These are phyloP conservation scores for Mustelus asterias DNA, from an alignment of 2,113 vertebrate species.

Conservation along the genomic window DNA sequence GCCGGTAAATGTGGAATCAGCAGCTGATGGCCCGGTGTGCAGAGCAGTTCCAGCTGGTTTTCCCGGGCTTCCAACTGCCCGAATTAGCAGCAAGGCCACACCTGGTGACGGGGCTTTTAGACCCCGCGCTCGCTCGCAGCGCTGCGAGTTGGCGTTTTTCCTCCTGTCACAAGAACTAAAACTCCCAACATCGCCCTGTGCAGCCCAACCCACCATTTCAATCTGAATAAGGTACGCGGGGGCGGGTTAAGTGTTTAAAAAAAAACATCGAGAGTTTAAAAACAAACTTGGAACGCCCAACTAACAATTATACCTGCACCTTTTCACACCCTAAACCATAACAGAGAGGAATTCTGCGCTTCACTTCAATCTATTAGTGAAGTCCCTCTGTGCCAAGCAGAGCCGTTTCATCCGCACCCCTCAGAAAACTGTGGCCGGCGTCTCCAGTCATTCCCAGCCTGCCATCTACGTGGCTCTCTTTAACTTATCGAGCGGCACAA, in stretches of 20 bases:
- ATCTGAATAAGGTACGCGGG: not conserved
- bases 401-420: not conserved
- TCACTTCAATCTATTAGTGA: too few relatives aligned
- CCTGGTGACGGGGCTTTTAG: not conserved
- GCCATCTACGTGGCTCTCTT: not conserved
- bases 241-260: not conserved
- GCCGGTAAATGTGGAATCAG: not conserved
- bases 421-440: not conserved
- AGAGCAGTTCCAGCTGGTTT: not conserved
- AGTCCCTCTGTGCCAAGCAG: too few relatives aligned
- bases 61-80: not conserved
- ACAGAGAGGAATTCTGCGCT: too few relatives aligned
- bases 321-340: too few relatives aligned
- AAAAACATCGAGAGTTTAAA: not conserved
- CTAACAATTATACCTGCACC: not conserved
- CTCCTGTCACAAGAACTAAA: not conserved
- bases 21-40: not conserved
- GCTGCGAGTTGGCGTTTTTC: not conserved
- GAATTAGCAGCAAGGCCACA: not conserved
- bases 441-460: not conserved
- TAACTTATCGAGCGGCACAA: not conserved
- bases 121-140: not conserved
- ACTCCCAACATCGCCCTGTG: not conserved
- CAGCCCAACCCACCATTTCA: not conserved
- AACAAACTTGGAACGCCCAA: not conserved